Conservation (phyloP, 2,888 invertebrate species). For the Leucoma salicis region DNA sequence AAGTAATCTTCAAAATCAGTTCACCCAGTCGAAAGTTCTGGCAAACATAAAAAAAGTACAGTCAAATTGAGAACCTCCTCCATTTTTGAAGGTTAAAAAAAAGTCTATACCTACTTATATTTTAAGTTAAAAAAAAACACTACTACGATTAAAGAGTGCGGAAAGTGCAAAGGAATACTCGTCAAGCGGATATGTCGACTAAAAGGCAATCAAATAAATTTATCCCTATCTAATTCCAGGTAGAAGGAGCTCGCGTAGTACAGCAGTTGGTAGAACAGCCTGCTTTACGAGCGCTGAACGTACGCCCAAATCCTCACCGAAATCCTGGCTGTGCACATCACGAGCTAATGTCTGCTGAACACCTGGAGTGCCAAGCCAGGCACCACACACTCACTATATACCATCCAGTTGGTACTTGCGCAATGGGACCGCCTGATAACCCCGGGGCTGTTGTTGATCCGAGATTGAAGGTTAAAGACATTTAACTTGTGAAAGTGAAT, state of each 20-base stretch:
- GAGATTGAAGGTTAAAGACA: constrained; percentile 74
- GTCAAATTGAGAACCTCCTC: too few relatives aligned
- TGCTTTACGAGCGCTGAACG: constrained; percentile 83
- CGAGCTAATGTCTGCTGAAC: constrained; percentile 86
- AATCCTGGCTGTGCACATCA: constrained; percentile 85
- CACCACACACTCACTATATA: constrained; percentile 91
- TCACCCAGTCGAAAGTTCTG: too few relatives aligned
- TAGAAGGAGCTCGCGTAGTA: constrained; percentile 88
- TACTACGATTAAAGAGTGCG: too few relatives aligned
- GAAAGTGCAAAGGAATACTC: too few relatives aligned
- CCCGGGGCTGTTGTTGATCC: constrained; percentile 86
- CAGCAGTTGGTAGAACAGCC: constrained; percentile 83
- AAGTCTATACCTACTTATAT: too few relatives aligned
- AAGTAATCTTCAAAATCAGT: too few relatives aligned
- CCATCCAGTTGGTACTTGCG: constrained; percentile 91
- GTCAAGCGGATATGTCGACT: too few relatives aligned
- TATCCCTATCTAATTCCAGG: constrained; percentile 76
- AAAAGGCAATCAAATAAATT: too few relatives aligned
- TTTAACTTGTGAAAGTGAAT: not conserved
- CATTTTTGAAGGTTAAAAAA: too few relatives aligned
- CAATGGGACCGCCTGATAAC: constrained; percentile 85
- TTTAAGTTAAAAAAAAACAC: too few relatives aligned
- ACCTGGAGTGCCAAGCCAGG: constrained; percentile 88
- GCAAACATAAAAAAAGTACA: too few relatives aligned
- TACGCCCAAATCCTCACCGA: constrained; percentile 83